These are phyloP conservation scores for Drosophila prosaltans DNA, from an alignment of 1,140 invertebrate genomes.

Conservation along the genomic window DNA sequence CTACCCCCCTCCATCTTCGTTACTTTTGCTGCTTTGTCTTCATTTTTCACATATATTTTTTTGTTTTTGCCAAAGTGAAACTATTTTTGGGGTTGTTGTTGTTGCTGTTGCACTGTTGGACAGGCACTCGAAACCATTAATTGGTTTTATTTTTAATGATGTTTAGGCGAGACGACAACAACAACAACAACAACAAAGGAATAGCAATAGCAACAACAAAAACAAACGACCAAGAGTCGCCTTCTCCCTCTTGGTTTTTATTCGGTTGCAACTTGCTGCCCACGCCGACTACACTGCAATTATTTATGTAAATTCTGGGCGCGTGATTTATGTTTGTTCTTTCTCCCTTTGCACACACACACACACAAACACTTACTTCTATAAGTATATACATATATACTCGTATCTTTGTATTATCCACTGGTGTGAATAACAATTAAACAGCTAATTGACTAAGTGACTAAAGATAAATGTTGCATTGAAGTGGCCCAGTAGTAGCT, in stretches of 20 bases:
- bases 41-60: conserved; percentile 65
- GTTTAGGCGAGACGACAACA: conserved; percentile 59
- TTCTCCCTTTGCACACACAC: background rate
- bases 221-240: conserved; percentile 12
- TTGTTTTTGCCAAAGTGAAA: conserved; percentile 63
- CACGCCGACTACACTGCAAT: conserved; percentile 25
- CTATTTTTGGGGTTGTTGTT: conserved; percentile 61
- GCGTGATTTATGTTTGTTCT: conserved; percentile 65
- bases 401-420: background rate
- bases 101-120: conserved; percentile 36
- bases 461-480: conserved; percentile 13
- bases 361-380: background rate
- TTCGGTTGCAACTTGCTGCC: conserved; percentile 7
- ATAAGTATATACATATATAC: background rate
- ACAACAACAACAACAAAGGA: conserved; percentile 7
- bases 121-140: conserved; percentile 70
- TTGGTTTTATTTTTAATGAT: conserved; percentile 77
- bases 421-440: conserved; percentile 62
- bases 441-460: conserved; percentile 62
- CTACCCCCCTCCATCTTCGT: conserved; percentile 23
- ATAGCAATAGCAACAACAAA: background rate
- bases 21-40: conserved; percentile 36
- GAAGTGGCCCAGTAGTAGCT: background rate
- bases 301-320: conserved; percentile 70
- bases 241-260: background rate